Conservation (phyloP, 2,888 invertebrate genomes). For the Stictocephala bisonia region DNA sequence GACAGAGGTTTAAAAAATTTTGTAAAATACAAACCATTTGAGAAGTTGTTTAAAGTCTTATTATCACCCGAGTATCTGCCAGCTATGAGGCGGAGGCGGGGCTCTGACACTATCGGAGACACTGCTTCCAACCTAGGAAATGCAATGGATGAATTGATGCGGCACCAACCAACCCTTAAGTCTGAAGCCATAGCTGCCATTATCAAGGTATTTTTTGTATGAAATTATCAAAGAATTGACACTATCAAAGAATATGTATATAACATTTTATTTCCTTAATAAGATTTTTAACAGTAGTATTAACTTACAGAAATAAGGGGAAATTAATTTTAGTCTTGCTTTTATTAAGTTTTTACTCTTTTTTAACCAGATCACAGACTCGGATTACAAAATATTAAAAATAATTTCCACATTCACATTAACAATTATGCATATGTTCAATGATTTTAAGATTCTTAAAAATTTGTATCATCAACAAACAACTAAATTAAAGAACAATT, state of each 20-base stretch:
- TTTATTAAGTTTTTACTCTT: no score
- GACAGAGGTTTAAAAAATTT: slow-evolving; percentile 82
- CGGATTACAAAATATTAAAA: no score
- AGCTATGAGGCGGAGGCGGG: slow-evolving; percentile 85
- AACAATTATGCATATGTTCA: no score
- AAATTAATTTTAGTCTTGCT: no score
- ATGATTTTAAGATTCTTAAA: no score
- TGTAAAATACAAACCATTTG: slow-evolving; percentile 82
- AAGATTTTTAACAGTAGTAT: background rate
- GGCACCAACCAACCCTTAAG: slow-evolving; percentile 86
- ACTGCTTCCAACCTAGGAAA: slow-evolving; percentile 87
- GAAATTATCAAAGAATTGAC: no score
- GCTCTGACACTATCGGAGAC: slow-evolving; percentile 81
- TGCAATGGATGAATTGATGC: slow-evolving; percentile 90
- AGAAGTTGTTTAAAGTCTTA: slow-evolving; percentile 81
- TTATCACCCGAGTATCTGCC: slow-evolving; percentile 85
- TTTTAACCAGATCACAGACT: no score
- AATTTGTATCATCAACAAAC: no score
- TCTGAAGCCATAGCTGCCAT: slow-evolving; percentile 83
- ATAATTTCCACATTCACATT: no score
- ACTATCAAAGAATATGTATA: no score
- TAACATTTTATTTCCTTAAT: background rate
- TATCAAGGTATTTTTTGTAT: slow-evolving; percentile 71
- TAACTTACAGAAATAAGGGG: no score
- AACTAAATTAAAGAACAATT: no score